Conservation (phyloP, 2,888 invertebrate species). For the Bhutanitis thaidina region DNA sequence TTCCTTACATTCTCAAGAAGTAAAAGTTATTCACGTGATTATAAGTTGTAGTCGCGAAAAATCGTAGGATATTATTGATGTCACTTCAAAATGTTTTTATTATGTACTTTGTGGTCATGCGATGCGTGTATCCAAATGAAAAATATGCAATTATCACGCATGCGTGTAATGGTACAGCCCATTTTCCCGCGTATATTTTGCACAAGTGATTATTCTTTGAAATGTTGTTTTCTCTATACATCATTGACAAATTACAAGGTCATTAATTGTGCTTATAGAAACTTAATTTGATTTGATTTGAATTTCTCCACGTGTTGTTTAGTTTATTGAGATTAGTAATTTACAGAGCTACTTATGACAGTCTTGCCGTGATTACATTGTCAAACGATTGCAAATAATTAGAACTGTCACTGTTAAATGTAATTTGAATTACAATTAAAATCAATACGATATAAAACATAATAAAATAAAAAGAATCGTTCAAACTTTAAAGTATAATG, state of each 20-base stretch:
- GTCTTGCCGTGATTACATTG: too few species aligned
- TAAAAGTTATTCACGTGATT: too few species aligned
- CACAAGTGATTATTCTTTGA: too few species aligned
- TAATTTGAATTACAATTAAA: too few species aligned
- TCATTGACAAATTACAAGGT: neutral
- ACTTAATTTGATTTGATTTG: too few species aligned
- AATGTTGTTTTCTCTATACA: slow-evolving; percentile 7
- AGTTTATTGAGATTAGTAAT: too few species aligned
- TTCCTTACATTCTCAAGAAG: too few species aligned
- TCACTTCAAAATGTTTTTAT: neutral
- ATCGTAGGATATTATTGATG: neutral
- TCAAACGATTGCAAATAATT: too few species aligned
- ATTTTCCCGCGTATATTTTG: slow-evolving; percentile 9
- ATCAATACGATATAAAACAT: neutral
- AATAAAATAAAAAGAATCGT: neutral
- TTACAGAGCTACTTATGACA: too few species aligned
- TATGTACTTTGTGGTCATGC: slow-evolving; percentile 1
- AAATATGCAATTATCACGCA: neutral
- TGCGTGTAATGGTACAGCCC: slow-evolving; percentile 4
- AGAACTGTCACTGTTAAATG: too few species aligned
- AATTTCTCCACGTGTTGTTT: too few species aligned
- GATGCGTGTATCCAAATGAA: neutral
- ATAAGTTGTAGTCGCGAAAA: too few species aligned
- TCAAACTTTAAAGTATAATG: neutral
- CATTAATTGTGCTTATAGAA: slow-evolving; percentile 2